Evolutionary conservation across 2,797 vertebrate species (phyloP), one percentile per base, ranked within the genome.

Genomic region (Dallia pectoralis): DNA sequence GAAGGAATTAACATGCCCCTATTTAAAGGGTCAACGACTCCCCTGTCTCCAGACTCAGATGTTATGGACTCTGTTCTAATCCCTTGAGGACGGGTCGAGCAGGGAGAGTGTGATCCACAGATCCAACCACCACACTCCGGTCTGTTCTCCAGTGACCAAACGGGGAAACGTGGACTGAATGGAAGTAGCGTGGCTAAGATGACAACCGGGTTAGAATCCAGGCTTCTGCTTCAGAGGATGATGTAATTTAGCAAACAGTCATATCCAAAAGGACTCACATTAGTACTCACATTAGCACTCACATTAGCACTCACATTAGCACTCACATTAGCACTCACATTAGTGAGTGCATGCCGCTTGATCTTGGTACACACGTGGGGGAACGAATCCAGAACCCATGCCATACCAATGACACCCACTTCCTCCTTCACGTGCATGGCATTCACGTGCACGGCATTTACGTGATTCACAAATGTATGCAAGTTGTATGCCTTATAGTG

Each of bases 41-140:
- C 68, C 70, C 75, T 61, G 71, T 77, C 74, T 81, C 49, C 71
- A 25, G 25, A 67, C 44, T 76, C 65, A 77, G 67, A 74, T 75
- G 85, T 83, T 76, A 85, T 86, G 85, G 86, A 78, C 70, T 79
- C 79, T 70, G 72, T 62, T 19, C 19, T 68, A 67, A 77, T 83
- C 53, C 72, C 18, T 48, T 48, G 56, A 82, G 47, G 66, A 68
- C 64, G 64, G 72, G 36, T 30, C 11, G 22, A 27, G 75, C 70
- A 86, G 75, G 78, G 77, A 75, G 80, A 82, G 76, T 78, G 53
- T 77, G 67, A 73, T 77, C 49, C 66, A 68, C 2, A 2, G 67
- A 77, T 36, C 36, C 47, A 77, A 25, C 32, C 16, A 8, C 1
- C 29, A 49, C 15, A 8, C 15, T 49, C 67, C 8, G 18, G 71